Evolutionary conservation across 2,797 vertebrate species (phyloP).

Genomic region (Myotis pilosus): DNA sequence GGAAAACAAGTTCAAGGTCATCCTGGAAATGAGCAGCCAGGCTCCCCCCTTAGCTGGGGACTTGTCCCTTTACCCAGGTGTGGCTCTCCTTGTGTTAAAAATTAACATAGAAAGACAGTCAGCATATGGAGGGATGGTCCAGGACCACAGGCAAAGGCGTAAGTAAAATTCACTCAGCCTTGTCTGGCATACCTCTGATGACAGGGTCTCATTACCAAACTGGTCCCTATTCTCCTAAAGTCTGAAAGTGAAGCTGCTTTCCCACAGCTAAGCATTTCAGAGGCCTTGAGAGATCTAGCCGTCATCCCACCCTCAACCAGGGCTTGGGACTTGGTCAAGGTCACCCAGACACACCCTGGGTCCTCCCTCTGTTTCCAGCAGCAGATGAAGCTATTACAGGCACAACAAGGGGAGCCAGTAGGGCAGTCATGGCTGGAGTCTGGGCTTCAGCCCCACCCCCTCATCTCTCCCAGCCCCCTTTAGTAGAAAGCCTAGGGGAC

Average conservation of each 20-base stretch:
- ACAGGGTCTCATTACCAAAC: background rate
- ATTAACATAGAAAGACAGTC: background rate
- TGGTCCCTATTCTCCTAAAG: background rate
- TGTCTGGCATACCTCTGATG: background rate
- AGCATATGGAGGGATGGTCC: background rate
- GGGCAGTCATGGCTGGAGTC: background rate
- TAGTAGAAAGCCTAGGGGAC: background rate
- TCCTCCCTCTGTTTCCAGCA: background rate
- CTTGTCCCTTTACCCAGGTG: background rate
- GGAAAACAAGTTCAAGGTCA: conserved; percentile 70
- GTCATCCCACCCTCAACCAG: background rate
- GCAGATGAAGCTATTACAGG: background rate
- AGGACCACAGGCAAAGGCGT: background rate
- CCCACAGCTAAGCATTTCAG: background rate
- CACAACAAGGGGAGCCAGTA: background rate
- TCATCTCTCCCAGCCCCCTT: background rate
- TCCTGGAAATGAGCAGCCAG: conserved; percentile 43
- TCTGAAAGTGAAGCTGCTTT: background rate
- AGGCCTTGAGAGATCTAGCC: background rate
- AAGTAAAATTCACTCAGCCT: background rate
- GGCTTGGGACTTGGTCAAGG: background rate
- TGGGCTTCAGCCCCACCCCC: background rate
- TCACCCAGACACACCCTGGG: background rate
- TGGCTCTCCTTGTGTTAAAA: background rate
- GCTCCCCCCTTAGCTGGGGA: background rate